A percentile compares a stretch with the other conserved stretches of the same genome.
Evolutionary conservation across 2,797 vertebrate genomes (phyloP).

Genomic region (Microchirus variegatus): DNA sequence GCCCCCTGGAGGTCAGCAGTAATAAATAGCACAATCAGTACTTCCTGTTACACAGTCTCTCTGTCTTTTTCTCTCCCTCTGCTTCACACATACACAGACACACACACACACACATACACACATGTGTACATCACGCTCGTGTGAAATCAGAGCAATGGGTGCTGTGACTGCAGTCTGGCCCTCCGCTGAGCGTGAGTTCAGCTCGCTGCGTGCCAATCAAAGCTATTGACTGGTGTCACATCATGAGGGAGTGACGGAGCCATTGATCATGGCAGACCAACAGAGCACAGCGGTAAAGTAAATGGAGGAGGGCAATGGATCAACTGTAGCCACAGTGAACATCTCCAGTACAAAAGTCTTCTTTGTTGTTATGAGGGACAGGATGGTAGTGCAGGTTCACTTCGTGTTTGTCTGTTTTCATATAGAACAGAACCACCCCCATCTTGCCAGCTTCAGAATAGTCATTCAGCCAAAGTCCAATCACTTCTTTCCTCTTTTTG

Average conservation of each 20-base stretch:
- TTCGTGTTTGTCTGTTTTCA: neutral
- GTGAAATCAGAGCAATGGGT: constrained; percentile 58
- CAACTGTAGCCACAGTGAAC: constrained; percentile 16
- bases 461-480: constrained; percentile 35
- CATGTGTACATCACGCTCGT: constrained; percentile 12
- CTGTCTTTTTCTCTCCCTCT: constrained; percentile 30
- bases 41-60: constrained; percentile 32
- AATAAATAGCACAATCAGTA: constrained; percentile 61
- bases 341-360: constrained; percentile 4
- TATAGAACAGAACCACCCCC: neutral
- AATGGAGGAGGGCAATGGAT: constrained; percentile 26
- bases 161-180: constrained; percentile 41
- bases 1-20: constrained; percentile 48
- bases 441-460: constrained; percentile 19
- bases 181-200: constrained; percentile 60
- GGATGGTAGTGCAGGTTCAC: neutral
- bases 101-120: constrained; percentile 7
- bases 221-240: constrained; percentile 77
- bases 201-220: constrained; percentile 68
- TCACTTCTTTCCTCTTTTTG: constrained; percentile 20
- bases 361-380: neutral
- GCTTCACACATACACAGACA: constrained; percentile 17
- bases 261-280: constrained; percentile 63
- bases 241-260: constrained; percentile 50
- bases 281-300: constrained; percentile 23